Evolutionary conservation across 2,888 invertebrate species (phyloP), one percentile per base, ranked within the genome.

Genomic region (Neria commutata): DNA sequence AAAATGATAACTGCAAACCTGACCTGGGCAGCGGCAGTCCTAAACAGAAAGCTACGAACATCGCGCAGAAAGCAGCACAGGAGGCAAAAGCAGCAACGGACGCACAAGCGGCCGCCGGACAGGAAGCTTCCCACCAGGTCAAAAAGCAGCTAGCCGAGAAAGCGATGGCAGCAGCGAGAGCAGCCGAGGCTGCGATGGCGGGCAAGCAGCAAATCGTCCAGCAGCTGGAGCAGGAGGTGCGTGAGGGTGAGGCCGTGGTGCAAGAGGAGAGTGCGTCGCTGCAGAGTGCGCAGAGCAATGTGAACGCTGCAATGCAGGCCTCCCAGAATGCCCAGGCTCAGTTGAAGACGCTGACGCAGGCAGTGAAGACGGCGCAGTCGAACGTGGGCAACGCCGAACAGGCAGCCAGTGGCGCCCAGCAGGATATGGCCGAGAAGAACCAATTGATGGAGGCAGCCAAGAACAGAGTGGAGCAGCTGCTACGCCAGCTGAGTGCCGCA

Each of bases 1-100:
- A 34, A 23, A 34, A 45, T 4, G 45, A 29, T 24, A 26, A 29
- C 23, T 10, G 21, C 6, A n/a, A 3, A 4, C 24, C 23, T 10
- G 21, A 11, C 17, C 21, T 25, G n/a, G 54, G 49, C n/a, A 24
- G 42, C 19, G n/a, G 19, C 8, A 60, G 54, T 19, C 52, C 61
- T 14, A 73, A 71, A 29, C 72, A 85, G 70, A 85, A 84, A 62
- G 85, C 86, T 0, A 83, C 86, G 0, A 86, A 83, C 68, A 88
- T 90, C 67, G 90, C 90, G 0, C 85, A 87, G 68, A 88, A 89
- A 67, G 90, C 90, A 0, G 90, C 90, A 0, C 86, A 88, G 54
- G 89, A 89, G 74, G 90, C 74, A 0, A 71, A 60, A 4, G 64
- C 65, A 34, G 71, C 71, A 8, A 68, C 63, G 33, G 71, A 72